Evolutionary conservation across 1,140 invertebrate genomes (phyloP), one percentile per base, ranked within the genome.

Genomic region (Pararge aegeria): DNA sequence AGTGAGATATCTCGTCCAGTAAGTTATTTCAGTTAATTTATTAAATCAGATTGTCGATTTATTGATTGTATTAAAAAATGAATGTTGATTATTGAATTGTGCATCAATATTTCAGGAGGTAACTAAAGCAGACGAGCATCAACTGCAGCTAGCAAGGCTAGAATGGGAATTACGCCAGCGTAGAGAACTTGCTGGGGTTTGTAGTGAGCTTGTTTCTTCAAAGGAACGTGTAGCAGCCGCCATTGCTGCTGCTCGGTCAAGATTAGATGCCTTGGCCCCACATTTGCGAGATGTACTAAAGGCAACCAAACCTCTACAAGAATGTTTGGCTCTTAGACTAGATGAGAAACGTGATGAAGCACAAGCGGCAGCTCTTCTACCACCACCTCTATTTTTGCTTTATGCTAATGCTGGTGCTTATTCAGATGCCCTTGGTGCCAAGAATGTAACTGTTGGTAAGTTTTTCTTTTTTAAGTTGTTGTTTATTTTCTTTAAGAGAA

Each of bases 161-260:
- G 96, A 98, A 78, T 98, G 96, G 94, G 98, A 99, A 81, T 90
- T 98, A 13, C 94, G 94, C n/a, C 95, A 98, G 80, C 91, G 98
- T 29, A 96, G 97, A 85, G 93, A 96, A 68, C 86, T 97, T 15
- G 93, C 97, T 9, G 92, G 93, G 38, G 90, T 95, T 13, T 95
- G 96, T 68, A 94, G 94, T 73, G 92, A 95, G 67, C 87, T 97
- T 6, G 92, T 96, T 29, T 92, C 93, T 19, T 94, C 92, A 18
- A 98, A 97, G 76, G 95, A 96, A 72, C 91, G 91, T 52, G 93
- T 97, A 5, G 91, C 93, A 21, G 91, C 93, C 24, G 94, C 94
- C 55, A 97, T 98, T 64, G 93, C 94, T 42, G 93, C 93, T n/a
- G 95, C 96, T 66, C 93, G 96, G 58, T 93, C 94, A 44, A 93